Evolutionary conservation across 2,888 invertebrate species (phyloP).

Genomic region (Ypsolopha scabrella): DNA sequence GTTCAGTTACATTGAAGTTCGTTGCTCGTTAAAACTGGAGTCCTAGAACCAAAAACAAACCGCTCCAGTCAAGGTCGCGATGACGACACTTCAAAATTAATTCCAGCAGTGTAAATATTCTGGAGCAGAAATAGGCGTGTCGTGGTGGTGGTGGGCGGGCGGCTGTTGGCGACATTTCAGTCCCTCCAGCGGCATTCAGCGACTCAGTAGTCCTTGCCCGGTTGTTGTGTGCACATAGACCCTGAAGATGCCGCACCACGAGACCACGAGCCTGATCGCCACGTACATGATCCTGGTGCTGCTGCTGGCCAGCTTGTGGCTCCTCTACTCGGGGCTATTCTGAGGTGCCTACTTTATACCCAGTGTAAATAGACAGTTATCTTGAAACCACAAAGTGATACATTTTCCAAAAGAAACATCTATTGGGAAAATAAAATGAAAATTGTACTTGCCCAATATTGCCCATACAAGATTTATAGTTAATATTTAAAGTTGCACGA

Average conservation of each 20-base stretch:
- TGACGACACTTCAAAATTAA: background rate
- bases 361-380: too few species aligned
- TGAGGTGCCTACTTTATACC: constrained; percentile 47
- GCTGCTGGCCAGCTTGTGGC: constrained; percentile 74
- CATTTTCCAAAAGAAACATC: too few species aligned
- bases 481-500: too few species aligned
- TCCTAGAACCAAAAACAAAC: too few species aligned
- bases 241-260: constrained; percentile 62
- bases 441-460: too few species aligned
- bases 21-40: too few species aligned
- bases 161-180: constrained; percentile 15
- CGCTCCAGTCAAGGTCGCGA: too few species aligned
- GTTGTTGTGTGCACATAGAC: background rate
- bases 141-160: constrained; percentile 32
- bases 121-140: constrained; percentile 24
- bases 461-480: too few species aligned
- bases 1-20: too few species aligned
- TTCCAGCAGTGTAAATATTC: constrained; percentile 20
- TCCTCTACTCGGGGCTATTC: constrained; percentile 75
- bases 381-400: too few species aligned
- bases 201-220: background rate
- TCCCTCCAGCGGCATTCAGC: constrained; percentile 13
- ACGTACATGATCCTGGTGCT: constrained; percentile 78
- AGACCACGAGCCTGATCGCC: constrained; percentile 76
- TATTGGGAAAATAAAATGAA: too few species aligned